These are phyloP conservation scores for Mungos mungo DNA, from an alignment of 2,113 vertebrate genomes.

Conservation along the genomic window DNA sequence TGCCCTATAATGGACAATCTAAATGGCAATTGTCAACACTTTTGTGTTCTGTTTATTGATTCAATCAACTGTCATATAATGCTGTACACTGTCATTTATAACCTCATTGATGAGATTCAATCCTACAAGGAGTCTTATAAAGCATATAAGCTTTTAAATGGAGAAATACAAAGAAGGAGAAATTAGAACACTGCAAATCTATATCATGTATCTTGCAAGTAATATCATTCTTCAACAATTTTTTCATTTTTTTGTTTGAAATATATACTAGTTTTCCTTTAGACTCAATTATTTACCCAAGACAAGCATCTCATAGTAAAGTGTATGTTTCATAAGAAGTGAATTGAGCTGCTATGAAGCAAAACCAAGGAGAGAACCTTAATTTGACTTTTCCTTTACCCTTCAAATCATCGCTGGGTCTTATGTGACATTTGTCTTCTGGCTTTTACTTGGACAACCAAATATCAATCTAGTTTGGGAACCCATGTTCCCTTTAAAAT, in stretches of 20 bases:
- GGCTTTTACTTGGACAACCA: background rate
- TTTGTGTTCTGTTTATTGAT: conserved; percentile 62
- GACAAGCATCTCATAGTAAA: background rate
- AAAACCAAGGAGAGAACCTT: background rate
- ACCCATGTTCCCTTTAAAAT: background rate
- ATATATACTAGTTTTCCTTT: conserved; percentile 3
- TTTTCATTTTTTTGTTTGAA: background rate
- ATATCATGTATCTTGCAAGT: background rate
- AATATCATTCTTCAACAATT: background rate
- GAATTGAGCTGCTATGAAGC: background rate
- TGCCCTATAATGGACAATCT: conserved; percentile 24
- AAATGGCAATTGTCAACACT: background rate
- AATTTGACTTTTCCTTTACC: background rate
- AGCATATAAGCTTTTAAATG: conserved; percentile 43
- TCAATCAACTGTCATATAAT: conserved; percentile 42
- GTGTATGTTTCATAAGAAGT: background rate
- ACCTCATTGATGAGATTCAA: conserved; percentile 31
- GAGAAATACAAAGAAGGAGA: background rate
- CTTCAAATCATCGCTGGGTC: background rate
- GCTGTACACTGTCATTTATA: conserved; percentile 11
- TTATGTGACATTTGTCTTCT: background rate
- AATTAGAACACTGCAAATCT: conserved; percentile 25
- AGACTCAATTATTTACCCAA: background rate
- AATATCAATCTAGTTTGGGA: background rate
- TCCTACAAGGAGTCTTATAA: conserved; percentile 2